Evolutionary conservation across 2,113 vertebrate species (phyloP).

Genomic region (Calonectris borealis): DNA sequence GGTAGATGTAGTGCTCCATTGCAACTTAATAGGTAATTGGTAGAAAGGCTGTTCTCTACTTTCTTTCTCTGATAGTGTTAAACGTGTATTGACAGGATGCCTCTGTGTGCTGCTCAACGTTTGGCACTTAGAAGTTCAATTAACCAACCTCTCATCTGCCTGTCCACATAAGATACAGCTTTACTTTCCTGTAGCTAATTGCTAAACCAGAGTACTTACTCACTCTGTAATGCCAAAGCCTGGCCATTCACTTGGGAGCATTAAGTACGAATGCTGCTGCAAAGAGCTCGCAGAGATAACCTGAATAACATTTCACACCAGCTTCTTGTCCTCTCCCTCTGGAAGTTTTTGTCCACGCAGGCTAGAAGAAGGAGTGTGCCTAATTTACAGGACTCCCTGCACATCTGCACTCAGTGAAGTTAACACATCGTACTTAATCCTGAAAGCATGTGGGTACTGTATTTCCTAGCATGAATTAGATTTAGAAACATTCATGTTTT

Average conservation of each 20-base stretch:
- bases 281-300: background rate
- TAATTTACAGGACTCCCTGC: conserved; percentile 14
- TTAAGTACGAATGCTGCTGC: background rate
- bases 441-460: background rate
- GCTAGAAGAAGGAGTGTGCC: background rate
- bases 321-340: background rate
- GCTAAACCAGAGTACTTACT: background rate
- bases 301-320: conserved; percentile 1
- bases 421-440: background rate
- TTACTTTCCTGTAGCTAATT: conserved; percentile 21
- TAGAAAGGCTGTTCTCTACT: background rate
- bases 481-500: conserved; percentile 1
- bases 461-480: conserved; percentile 17
- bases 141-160: conserved; percentile 29
- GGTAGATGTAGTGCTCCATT: background rate
- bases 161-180: background rate
- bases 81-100: background rate
- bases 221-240: background rate
- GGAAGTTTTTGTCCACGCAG: background rate
- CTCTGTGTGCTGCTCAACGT: background rate
- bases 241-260: background rate
- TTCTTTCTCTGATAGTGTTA: background rate
- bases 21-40: background rate
- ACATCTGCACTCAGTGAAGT: background rate
- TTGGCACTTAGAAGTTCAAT: conserved; percentile 40